Conservation (phyloP, 37 sponge, comb jelly and placozoan genomes). For the Lycopodina hypogea region DNA sequence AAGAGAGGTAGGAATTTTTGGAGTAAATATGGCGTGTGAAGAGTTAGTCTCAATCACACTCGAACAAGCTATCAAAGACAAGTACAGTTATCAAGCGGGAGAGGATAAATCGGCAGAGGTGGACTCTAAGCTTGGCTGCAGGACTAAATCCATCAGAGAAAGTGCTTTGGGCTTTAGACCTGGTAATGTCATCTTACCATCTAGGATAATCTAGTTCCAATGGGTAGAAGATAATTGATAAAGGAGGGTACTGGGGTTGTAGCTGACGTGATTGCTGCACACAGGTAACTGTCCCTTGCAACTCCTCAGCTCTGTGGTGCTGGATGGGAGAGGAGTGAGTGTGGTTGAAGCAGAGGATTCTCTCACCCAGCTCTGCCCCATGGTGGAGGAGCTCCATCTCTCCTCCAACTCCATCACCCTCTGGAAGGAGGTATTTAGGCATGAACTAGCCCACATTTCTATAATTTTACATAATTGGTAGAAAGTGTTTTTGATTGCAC, state of each 20-base stretch:
- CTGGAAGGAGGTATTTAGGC: conserved; percentile 38
- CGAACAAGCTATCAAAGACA: conserved; percentile 42
- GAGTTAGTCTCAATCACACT: not conserved
- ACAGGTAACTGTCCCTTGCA: conserved; percentile 33
- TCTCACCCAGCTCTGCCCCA: conserved; percentile 41
- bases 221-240: too few species aligned
- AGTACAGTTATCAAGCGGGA: conserved; percentile 20
- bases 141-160: conserved; percentile 21
- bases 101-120: not conserved
- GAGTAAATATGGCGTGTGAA: too few species aligned
- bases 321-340: conserved; percentile 26
- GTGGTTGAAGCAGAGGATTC: not conserved
- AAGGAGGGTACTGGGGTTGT: not conserved
- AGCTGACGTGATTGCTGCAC: not conserved
- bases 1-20: too few species aligned
- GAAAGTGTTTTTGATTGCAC: not conserved
- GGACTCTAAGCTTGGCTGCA: not conserved
- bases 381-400: conserved; percentile 32
- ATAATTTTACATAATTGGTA: not conserved
- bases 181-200: conserved; percentile 6
- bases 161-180: conserved; percentile 19
- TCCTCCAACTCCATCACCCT: conserved; percentile 22
- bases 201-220: not conserved
- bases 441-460: too few species aligned
- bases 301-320: conserved; percentile 7